Evolutionary conservation across 2,113 vertebrate genomes (phyloP).

Genomic region (Phocoena sinus): DNA sequence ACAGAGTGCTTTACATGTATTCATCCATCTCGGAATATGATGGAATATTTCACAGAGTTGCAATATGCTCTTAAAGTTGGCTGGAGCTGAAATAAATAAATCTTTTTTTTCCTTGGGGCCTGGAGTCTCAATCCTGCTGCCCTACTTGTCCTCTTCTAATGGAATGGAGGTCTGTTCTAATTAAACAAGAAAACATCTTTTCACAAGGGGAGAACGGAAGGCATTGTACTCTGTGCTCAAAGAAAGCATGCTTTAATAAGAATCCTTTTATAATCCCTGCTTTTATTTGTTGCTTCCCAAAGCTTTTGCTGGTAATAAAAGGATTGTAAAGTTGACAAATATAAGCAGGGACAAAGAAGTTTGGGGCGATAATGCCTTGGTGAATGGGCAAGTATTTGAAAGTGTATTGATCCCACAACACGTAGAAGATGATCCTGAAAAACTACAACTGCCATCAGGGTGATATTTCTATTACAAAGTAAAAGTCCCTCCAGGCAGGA

Average conservation of each 20-base stretch:
- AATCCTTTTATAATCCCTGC: constrained; percentile 77
- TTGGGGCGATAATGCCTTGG: constrained; percentile 72
- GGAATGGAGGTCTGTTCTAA: constrained; percentile 76
- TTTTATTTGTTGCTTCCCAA: constrained; percentile 80
- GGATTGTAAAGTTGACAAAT: constrained; percentile 81
- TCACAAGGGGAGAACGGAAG: constrained; percentile 72
- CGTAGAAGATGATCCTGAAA: constrained; percentile 38
- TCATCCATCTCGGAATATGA: not conserved
- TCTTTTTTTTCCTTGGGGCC: constrained; percentile 40
- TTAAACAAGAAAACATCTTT: constrained; percentile 78
- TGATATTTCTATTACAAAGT: constrained; percentile 49
- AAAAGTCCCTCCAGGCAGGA: constrained; percentile 3
- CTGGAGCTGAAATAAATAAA: constrained; percentile 38
- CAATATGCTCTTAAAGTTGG: not conserved
- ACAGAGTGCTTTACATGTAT: not conserved
- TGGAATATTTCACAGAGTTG: not conserved
- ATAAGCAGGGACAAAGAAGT: constrained; percentile 76
- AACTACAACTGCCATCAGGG: constrained; percentile 8
- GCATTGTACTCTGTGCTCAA: constrained; percentile 72
- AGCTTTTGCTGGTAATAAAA: constrained; percentile 79
- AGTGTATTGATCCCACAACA: constrained; percentile 53
- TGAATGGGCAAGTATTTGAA: constrained; percentile 73
- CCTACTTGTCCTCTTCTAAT: constrained; percentile 71
- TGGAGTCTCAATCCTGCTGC: constrained; percentile 61
- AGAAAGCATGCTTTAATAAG: constrained; percentile 80